These are phyloP conservation scores for Bujurquina vittata DNA, from an alignment of 2,113 vertebrate species.

Conservation along the genomic window DNA sequence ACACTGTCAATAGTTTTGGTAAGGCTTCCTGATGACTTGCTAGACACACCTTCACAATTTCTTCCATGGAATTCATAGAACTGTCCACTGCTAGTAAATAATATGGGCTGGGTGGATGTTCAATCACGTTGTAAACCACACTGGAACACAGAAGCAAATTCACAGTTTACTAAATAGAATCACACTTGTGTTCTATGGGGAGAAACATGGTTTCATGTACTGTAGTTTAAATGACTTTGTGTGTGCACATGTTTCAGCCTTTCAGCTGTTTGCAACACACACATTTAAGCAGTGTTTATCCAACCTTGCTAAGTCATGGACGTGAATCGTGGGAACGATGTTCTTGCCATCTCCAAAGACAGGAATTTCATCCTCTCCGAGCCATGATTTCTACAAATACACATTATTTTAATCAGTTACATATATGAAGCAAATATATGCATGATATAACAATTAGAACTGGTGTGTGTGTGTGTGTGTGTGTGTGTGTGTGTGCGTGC, in stretches of 20 bases:
- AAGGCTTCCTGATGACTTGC: not conserved
- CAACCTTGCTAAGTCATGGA: conserved; percentile 89
- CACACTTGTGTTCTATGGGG: not conserved
- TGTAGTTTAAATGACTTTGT: rapidly evolving
- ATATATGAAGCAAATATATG: not conserved
- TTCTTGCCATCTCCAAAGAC: conserved; percentile 90
- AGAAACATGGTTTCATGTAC: not conserved
- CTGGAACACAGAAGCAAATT: conserved; percentile 67
- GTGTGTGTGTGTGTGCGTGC: no score
- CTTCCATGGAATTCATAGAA: conserved; percentile 82
- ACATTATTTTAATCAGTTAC: not conserved
- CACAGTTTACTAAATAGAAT: not conserved
- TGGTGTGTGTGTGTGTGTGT: not conserved
- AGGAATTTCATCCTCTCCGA: conserved; percentile 82
- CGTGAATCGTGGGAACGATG: conserved; percentile 87
- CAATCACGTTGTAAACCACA: conserved; percentile 87
- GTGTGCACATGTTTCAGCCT: not conserved
- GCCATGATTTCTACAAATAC: conserved; percentile 84
- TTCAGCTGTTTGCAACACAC: not conserved
- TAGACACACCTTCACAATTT: conserved; percentile 85
- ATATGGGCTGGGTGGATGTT: conserved; percentile 77
- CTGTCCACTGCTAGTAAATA: conserved; percentile 90
- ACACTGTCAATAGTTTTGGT: not conserved
- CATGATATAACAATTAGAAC: not conserved
- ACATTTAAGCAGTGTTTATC: conserved; percentile 18